Evolutionary conservation across 2,113 vertebrate genomes (phyloP), one percentile per base, ranked within the genome.

Genomic region (Amia ocellicauda): DNA sequence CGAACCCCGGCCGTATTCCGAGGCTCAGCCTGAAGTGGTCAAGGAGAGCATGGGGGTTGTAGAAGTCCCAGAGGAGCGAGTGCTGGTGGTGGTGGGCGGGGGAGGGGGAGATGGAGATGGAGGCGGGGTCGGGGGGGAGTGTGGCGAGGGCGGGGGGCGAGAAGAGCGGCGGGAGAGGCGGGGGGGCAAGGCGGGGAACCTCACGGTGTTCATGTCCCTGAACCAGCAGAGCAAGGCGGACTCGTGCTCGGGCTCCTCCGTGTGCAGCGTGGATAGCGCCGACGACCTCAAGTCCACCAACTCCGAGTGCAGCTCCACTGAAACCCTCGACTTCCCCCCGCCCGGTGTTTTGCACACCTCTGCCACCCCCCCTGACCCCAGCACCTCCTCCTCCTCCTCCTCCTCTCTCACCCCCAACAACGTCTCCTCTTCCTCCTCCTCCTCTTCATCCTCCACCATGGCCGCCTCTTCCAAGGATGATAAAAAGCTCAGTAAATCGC

Each of bases 291-390:
- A 92, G 73, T 93, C 93, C 63, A 91, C 88, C 83, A 92, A 87
- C 90, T 97, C 94, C 45, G 94, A 97, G 91, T 93, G 92, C 91
- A 94, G 92, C 82, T 93, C 92, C 79, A 91, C 93, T 40, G 93
- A 94, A 85, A 92, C 92, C 72, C 92, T 93, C 86, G 93, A 92
- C 79, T 92, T 92, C 78, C 89, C 90, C 76, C 93, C 91, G 77
- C 90, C 93, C 60, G 94, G 91, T 80, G 90, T 87, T 72, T 89
- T 90, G 83, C 90, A 87, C 73, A 82, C 91, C 77, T 86, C 91
- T 81, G 81, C 81, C 1, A 83, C 83, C 63, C 87, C 80, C 49
- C 69, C 75, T 55, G 61, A 66, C 17, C 74, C 85, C 23, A 74
- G 85, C 77, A 84, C 83, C 74, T 75, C 85, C 77, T 84, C 82